These are phyloP conservation scores for Garra rufa DNA, from an alignment of 2,113 vertebrate genomes.

Conservation along the genomic window DNA sequence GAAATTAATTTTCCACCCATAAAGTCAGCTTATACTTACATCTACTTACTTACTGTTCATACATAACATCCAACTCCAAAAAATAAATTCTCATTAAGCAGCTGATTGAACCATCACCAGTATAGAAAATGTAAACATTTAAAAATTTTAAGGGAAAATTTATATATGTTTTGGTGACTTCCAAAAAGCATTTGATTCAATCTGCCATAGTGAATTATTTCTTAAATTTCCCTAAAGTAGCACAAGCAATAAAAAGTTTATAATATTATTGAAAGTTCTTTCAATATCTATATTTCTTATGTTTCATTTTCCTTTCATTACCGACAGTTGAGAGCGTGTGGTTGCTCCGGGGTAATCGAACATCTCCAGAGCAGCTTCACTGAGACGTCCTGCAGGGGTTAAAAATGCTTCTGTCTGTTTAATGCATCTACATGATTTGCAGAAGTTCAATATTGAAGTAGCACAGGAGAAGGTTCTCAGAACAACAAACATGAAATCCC, in stretches of 20 bases:
- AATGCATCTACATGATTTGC: background rate
- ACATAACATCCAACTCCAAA: background rate
- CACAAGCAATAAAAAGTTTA: no score
- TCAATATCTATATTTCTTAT: background rate
- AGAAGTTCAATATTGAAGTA: background rate
- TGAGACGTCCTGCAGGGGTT: background rate
- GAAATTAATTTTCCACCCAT: background rate
- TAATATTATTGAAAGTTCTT: no score
- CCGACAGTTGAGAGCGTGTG: background rate
- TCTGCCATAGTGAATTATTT: background rate
- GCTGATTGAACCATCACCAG: no score
- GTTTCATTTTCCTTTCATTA: background rate
- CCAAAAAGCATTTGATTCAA: no score
- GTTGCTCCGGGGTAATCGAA: background rate
- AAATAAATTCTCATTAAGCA: background rate
- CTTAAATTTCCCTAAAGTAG: background rate
- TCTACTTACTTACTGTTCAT: background rate
- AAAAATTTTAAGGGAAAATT: background rate
- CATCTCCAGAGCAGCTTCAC: background rate
- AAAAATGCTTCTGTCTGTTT: background rate
- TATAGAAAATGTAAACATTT: no score
- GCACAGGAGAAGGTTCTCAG: background rate
- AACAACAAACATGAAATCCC: background rate
- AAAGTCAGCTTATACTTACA: background rate
- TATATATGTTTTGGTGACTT: background rate